These are phyloP conservation scores for Tanypteryx hageni DNA, from an alignment of 2,888 invertebrate genomes.

Conservation along the genomic window DNA sequence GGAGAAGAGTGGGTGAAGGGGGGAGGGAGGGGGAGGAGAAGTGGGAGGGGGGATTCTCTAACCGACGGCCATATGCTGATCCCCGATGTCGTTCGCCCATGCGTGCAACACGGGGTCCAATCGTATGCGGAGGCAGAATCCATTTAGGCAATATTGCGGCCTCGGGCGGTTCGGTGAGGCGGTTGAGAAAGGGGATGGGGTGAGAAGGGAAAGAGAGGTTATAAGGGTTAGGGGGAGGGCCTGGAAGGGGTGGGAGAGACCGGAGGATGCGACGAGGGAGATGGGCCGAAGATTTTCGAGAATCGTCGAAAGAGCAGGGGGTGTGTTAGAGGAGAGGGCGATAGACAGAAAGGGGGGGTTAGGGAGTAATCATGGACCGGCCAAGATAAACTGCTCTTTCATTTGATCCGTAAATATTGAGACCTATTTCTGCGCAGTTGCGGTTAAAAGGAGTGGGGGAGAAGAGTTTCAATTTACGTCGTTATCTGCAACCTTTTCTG, in stretches of 20 bases:
- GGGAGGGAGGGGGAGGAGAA: not conserved
- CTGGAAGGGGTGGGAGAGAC: not conserved
- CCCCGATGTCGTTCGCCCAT: constrained; percentile 27
- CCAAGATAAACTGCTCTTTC: constrained; percentile 29
- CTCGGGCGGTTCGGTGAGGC: not conserved
- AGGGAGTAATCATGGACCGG: not conserved
- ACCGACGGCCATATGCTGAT: constrained; percentile 58
- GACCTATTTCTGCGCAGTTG: constrained; percentile 30
- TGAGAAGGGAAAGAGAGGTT: not conserved
- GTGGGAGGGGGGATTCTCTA: not conserved
- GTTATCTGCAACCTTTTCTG: too few species aligned
- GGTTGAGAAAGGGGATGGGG: not conserved
- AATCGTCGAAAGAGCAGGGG: not conserved
- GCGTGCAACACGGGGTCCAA: constrained; percentile 20
- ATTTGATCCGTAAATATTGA: constrained; percentile 24
- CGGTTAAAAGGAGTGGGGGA: constrained; percentile 4
- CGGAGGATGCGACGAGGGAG: not conserved
- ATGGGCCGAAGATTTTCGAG: not conserved
- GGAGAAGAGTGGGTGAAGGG: not conserved
- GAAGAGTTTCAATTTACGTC: not conserved
- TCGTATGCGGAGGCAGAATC: constrained; percentile 40
- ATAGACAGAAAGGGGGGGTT: not conserved
- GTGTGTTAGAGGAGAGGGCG: not conserved
- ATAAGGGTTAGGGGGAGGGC: not conserved
- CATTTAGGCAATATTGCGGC: constrained; percentile 56